Percentiles rank a stretch among this genome's conserved stretches.
phyloP scores from a whole-genome alignment of 1,140 invertebrate genomes.

The Bacillus rossius region DNA sequence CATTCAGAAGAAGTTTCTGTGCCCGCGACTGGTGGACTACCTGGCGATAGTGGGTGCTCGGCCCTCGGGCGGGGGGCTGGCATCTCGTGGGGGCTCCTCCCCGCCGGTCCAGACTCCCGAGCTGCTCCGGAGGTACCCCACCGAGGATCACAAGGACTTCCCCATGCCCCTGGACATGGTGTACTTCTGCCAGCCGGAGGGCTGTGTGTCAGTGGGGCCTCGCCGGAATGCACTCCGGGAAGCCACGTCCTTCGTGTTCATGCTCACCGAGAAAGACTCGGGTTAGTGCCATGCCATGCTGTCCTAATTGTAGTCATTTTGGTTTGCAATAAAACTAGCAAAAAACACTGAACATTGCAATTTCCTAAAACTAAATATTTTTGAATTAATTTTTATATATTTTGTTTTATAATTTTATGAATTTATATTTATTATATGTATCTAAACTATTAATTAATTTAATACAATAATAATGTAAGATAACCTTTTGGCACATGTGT shows the following conservation, averaged over 20 bases:
- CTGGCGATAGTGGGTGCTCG: constrained; percentile 91
- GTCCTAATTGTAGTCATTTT: too few species aligned
- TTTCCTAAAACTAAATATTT: too few species aligned
- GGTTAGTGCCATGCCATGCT: constrained; percentile 46
- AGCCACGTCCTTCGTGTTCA: constrained; percentile 96
- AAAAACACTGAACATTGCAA: too few species aligned
- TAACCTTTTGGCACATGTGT: too few species aligned
- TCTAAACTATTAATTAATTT: too few species aligned
- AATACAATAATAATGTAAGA: too few species aligned
- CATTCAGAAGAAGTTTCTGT: constrained; percentile 72
- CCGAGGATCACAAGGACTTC: constrained; percentile 97
- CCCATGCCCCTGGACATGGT: constrained; percentile 95
- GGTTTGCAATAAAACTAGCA: too few species aligned
- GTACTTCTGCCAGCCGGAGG: constrained; percentile 99
- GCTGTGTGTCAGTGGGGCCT: constrained; percentile 87
- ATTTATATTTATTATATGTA: too few species aligned
- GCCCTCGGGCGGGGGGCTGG: constrained; percentile 41
- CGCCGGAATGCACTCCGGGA: constrained; percentile 79
- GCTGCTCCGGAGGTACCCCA: constrained; percentile 90
- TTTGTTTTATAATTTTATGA: too few species aligned
- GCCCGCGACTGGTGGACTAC: constrained; percentile 88
- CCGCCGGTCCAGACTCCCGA: constrained; percentile 79
- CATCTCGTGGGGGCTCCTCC: constrained; percentile 50
- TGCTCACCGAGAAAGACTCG: constrained; percentile 98
- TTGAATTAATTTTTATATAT: too few species aligned